These are phyloP conservation scores for Puma concolor DNA, from an alignment of 2,113 vertebrate genomes.

Conservation along the genomic window DNA sequence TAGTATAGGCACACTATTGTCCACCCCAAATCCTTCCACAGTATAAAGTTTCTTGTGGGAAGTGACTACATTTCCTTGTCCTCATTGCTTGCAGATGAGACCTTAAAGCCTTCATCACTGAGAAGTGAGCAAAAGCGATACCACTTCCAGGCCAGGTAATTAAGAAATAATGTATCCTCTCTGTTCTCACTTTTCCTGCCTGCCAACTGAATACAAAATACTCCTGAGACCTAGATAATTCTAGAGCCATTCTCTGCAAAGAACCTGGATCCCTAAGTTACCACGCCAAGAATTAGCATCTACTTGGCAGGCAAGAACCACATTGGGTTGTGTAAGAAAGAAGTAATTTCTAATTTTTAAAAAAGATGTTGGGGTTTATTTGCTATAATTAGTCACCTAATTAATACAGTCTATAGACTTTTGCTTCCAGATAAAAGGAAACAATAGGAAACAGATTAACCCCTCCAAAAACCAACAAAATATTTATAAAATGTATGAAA, in stretches of 20 bases:
- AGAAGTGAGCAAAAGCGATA: neutral
- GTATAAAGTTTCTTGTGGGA: neutral
- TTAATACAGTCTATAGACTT: neutral
- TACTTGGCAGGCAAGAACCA: neutral
- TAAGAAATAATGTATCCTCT: neutral
- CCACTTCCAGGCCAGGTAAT: neutral
- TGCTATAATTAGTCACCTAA: neutral
- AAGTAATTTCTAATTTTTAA: neutral
- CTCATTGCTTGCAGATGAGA: neutral
- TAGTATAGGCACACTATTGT: neutral
- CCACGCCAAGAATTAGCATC: neutral
- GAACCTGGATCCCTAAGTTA: neutral
- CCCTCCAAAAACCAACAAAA: neutral
- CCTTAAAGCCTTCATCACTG: neutral
- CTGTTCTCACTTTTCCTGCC: neutral
- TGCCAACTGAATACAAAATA: neutral
- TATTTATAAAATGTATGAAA: neutral
- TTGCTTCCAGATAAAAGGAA: neutral
- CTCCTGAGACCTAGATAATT: neutral
- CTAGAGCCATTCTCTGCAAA: neutral
- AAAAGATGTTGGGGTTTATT: neutral
- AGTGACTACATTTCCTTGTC: neutral
- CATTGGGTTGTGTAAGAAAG: neutral
- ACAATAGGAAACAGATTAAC: neutral
- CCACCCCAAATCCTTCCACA: neutral